Evolutionary conservation across 2,888 invertebrate genomes (phyloP).

Genomic region (Thecocarcelia acutangulata): DNA sequence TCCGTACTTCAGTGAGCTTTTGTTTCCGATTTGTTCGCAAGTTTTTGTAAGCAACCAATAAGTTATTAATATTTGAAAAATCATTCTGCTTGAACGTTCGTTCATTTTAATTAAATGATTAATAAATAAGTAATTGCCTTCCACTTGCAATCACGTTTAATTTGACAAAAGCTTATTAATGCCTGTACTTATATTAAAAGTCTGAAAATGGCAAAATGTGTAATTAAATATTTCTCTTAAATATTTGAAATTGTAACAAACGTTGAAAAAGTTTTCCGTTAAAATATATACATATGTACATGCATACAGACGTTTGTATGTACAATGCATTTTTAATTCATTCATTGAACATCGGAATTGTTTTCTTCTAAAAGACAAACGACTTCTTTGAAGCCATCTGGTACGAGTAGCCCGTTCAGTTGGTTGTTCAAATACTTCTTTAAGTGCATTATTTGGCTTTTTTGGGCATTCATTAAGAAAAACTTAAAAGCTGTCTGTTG

Average conservation of each 20-base stretch:
- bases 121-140: conserved; percentile 39
- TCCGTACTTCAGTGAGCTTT: conserved; percentile 18
- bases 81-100: conserved; percentile 8
- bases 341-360: conserved; percentile 7
- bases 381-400: conserved; percentile 50
- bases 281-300: background rate
- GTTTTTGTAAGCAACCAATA: conserved; percentile 42
- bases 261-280: conserved; percentile 3
- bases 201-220: conserved; percentile 1
- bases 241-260: conserved; percentile 32
- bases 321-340: background rate
- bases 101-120: conserved; percentile 34
- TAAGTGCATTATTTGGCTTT: conserved; percentile 27
- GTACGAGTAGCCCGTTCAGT: no score
- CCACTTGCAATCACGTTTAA: conserved; percentile 31
- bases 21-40: conserved; percentile 29
- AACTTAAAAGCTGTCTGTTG: conserved; percentile 23
- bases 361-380: conserved; percentile 3
- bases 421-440: conserved; percentile 3
- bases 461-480: conserved; percentile 67
- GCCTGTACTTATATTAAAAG: conserved; percentile 13
- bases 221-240: conserved; percentile 18
- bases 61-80: conserved; percentile 21
- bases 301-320: background rate
- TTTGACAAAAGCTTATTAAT: conserved; percentile 25